These are phyloP conservation scores for Aphelocoma californica DNA, from an alignment of 2,797 vertebrate genomes.

Conservation along the genomic window DNA sequence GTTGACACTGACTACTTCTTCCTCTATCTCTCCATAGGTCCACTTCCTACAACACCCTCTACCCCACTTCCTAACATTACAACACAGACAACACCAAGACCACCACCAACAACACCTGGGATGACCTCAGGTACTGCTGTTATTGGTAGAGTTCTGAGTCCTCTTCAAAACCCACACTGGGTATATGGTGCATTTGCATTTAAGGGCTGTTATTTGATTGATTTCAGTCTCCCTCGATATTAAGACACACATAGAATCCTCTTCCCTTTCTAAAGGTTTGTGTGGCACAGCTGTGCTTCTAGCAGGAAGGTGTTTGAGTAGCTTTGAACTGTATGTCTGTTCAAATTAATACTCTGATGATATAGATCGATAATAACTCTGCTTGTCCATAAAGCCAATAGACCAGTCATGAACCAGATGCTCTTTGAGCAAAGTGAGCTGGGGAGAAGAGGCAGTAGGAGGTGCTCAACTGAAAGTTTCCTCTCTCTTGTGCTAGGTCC, in stretches of 20 bases:
- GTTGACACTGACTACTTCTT: background rate
- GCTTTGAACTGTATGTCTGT: background rate
- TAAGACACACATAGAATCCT: too few species aligned
- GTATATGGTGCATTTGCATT: accelerated
- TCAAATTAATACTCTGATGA: background rate
- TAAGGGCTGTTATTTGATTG: background rate
- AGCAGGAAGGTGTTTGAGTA: background rate
- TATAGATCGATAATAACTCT: too few species aligned
- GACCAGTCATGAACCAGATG: too few species aligned
- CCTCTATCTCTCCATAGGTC: background rate
- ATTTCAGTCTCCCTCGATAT: too few species aligned
- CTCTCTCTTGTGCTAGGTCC: background rate
- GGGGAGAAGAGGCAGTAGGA: background rate
- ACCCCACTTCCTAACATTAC: background rate
- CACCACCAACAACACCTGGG: background rate
- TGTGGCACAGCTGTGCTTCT: background rate
- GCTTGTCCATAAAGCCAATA: too few species aligned
- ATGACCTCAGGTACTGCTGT: background rate
- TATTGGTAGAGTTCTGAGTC: background rate
- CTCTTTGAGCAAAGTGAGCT: background rate
- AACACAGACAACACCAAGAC: background rate
- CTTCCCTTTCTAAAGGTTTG: background rate
- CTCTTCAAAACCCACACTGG: too few species aligned
- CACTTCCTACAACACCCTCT: background rate
- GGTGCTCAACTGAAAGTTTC: background rate